Base-by-base conservation (phyloP, 1,140 invertebrate species). In the Bombus balteatus region DNA sequence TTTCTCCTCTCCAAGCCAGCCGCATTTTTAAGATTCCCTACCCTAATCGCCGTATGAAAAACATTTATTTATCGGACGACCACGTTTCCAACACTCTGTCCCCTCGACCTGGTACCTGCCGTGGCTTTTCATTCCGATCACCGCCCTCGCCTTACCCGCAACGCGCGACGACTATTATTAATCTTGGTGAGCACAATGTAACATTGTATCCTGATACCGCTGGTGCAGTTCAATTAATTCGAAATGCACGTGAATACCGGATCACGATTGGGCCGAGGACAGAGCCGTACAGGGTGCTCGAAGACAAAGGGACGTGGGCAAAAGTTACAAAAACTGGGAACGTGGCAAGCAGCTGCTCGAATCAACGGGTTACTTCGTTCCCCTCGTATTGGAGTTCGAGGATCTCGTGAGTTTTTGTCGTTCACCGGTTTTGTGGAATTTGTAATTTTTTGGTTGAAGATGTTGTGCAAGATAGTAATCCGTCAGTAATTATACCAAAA, bases 191-290 rank as follows among this genome's bases (percentile, higher is more conserved):
- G 66, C 71, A 91, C 91, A 90, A 92, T 90, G 89, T 92, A 91
- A 91, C 93, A 92, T 92, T 93, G 92, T 92, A 90, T 83, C 83
- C 70, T 72, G 82, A 85, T 86, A 82, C 87, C 88, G 87, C 68
- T 59, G 86, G 74, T 87, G 88, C 88, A 84, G 87, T 92, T 92
- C 91, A 92, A 92, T 92, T 92, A 92, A 92, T 92, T 91, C 85
- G 86, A 88, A 92, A 92, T 90, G 83, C 89, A 87, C 89, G 87
- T 75, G 88, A 81, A 90, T 89, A 78, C 65, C 83, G 53, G 86
- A 78, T 83, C 74, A n/a, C 43, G 62, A 8, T 53, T 22, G 47
- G 47, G 47, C 47, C 18, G 8, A 39, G 59, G 66, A 53, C 47
- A 18, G 15, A 18, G 12, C 47, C 34, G 53, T 37, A 81, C 12